A percentile compares a stretch with the other conserved stretches of the same genome.
These are phyloP conservation scores for Teleopsis dalmanni DNA, from an alignment of 1,140 invertebrate species.

Conservation along the genomic window DNA sequence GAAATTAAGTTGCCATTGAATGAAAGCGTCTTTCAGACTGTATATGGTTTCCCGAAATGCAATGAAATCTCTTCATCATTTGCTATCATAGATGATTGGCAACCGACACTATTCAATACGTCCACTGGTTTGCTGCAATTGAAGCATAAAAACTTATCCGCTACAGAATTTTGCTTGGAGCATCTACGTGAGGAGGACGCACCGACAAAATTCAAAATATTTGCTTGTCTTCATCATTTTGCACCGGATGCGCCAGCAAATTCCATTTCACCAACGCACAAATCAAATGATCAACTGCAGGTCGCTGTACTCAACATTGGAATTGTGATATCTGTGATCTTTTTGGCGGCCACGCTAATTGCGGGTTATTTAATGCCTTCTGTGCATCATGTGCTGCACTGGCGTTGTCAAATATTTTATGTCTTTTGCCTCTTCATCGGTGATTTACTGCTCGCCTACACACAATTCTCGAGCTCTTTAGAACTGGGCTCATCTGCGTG, in stretches of 20 bases:
- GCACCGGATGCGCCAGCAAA: constrained; percentile 20
- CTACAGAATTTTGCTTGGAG: constrained; percentile 33
- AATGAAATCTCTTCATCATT: constrained; percentile 27
- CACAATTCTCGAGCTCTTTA: constrained; percentile 44
- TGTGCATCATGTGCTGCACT: constrained; percentile 74
- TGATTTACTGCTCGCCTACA: constrained; percentile 65
- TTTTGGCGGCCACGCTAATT: constrained; percentile 66
- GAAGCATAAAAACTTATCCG: constrained; percentile 17
- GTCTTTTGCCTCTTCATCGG: constrained; percentile 70
- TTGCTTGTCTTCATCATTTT: constrained; percentile 55
- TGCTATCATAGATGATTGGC: constrained; percentile 47
- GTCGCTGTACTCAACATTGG: constrained; percentile 65
- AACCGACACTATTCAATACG: constrained; percentile 28
- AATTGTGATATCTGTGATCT: constrained; percentile 66
- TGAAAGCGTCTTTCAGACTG: constrained; percentile 24
- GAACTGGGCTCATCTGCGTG: constrained; percentile 55
- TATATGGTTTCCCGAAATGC: constrained; percentile 47
- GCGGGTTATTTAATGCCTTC: constrained; percentile 67
- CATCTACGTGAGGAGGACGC: constrained; percentile 38
- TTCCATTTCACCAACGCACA: constrained; percentile 16
- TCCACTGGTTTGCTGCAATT: constrained; percentile 17
- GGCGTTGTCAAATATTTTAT: constrained; percentile 76
- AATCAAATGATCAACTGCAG: constrained; percentile 46
- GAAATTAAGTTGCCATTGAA: constrained; percentile 15
- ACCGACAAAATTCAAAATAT: constrained; percentile 48